A percentile compares a stretch with the other conserved stretches of the same genome.
These are phyloP conservation scores for Apodemus sylvaticus DNA, from an alignment of 2,113 vertebrate genomes.

Conservation along the genomic window DNA sequence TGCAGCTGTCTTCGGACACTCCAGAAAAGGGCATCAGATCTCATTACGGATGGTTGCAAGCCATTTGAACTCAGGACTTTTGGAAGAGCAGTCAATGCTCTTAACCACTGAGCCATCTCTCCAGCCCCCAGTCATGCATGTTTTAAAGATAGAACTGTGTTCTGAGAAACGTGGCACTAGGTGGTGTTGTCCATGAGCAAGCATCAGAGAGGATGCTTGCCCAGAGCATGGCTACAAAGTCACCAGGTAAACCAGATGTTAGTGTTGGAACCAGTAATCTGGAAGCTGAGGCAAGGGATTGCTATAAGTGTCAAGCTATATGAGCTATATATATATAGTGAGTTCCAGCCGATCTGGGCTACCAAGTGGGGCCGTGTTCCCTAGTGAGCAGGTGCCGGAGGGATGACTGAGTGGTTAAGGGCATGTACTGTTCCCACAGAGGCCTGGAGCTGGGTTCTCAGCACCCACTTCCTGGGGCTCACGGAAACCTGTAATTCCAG, in stretches of 20 bases:
- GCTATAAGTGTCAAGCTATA: no score
- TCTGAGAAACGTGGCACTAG: neutral
- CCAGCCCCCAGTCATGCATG: no score
- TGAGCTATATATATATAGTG: neutral
- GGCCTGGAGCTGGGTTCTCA: neutral
- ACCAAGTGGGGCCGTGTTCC: neutral
- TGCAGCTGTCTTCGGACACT: no score
- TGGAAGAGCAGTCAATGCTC: no score
- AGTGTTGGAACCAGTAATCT: no score
- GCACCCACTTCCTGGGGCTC: neutral
- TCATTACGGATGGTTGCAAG: no score
- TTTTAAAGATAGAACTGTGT: neutral
- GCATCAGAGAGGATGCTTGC: neutral
- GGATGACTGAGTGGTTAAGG: neutral
- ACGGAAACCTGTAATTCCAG: neutral
- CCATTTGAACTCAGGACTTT: no score
- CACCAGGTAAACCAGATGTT: neutral
- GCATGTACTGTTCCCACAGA: neutral
- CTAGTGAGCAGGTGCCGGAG: neutral
- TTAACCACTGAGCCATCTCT: no score
- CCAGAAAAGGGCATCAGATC: no score
- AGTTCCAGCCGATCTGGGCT: neutral
- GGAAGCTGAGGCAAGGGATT: no score
- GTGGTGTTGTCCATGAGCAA: neutral
- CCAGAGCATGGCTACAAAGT: neutral